A percentile compares a stretch with the other conserved stretches of the same genome.
These are phyloP conservation scores for Coptodon rendalli DNA, from an alignment of 2,113 vertebrate genomes.

Conservation along the genomic window DNA sequence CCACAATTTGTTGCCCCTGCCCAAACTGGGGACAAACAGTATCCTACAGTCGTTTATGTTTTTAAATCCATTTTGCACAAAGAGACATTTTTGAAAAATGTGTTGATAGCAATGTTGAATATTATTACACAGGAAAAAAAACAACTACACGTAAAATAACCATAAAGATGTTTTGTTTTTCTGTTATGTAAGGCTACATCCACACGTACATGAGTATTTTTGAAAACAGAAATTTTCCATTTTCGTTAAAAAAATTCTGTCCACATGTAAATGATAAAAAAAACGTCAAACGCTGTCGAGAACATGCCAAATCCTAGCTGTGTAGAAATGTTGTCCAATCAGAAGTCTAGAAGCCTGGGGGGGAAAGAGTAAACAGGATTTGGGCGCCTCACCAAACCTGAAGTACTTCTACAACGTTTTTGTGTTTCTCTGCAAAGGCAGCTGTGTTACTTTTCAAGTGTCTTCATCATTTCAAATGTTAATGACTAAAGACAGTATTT, in stretches of 20 bases:
- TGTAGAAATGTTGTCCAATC: neutral
- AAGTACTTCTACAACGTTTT: neutral
- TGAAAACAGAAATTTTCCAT: neutral
- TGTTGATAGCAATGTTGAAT: neutral
- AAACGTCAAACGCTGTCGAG: neutral
- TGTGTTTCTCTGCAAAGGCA: neutral
- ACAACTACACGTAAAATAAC: neutral
- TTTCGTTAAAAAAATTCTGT: rapidly evolving
- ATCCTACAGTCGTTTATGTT: rapidly evolving
- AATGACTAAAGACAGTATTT: neutral
- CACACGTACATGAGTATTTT: neutral
- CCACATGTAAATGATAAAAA: neutral
- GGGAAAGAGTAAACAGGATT: neutral
- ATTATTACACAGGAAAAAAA: neutral
- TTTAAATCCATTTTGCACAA: neutral
- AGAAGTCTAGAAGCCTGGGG: neutral
- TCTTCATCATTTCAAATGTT: neutral
- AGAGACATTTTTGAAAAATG: neutral
- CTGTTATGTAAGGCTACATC: neutral
- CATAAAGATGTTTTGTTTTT: neutral
- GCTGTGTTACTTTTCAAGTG: neutral
- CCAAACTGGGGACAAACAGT: rapidly evolving
- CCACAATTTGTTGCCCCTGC: neutral
- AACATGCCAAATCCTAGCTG: neutral
- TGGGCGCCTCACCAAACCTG: neutral